Evolutionary conservation across 2,888 invertebrate species (phyloP).

Genomic region (Athalia cordata): DNA sequence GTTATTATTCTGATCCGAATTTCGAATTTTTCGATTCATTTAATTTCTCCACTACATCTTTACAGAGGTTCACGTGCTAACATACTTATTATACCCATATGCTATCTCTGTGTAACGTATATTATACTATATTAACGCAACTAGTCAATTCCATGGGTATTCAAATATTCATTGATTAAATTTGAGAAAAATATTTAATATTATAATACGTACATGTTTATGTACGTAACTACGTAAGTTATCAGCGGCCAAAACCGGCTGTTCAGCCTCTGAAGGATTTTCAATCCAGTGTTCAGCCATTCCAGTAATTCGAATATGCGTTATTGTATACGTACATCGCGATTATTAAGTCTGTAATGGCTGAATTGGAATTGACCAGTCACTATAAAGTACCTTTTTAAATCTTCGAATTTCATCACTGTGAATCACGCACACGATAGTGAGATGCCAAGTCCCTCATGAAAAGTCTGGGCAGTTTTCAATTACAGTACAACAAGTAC

Average conservation of each 20-base stretch:
- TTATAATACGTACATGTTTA: too few relatives aligned
- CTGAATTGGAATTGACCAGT: conserved; percentile 41
- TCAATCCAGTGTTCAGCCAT: conserved; percentile 29
- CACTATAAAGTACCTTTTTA: conserved; percentile 38
- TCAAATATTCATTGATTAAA: not conserved
- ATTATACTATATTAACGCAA: conserved; percentile 10
- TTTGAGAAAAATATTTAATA: not conserved
- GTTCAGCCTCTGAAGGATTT: conserved; percentile 1
- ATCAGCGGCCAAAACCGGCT: not conserved
- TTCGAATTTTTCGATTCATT: too few relatives aligned
- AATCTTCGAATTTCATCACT: conserved; percentile 26
- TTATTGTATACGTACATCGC: conserved; percentile 1
- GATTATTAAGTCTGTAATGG: conserved; percentile 27
- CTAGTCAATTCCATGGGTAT: conserved; percentile 39
- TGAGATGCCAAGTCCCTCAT: too few relatives aligned
- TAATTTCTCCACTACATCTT: too few relatives aligned
- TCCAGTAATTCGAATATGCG: conserved; percentile 5
- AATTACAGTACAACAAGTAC: too few relatives aligned
- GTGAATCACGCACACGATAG: not conserved
- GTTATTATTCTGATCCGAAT: too few relatives aligned
- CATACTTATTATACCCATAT: not conserved
- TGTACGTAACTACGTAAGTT: too few relatives aligned
- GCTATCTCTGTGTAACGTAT: conserved; percentile 4
- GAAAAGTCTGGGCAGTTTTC: too few relatives aligned
- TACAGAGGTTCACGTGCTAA: too few relatives aligned